Base-by-base conservation (phyloP, 2,113 vertebrate species). In the Muntiacus muntjak region DNA sequence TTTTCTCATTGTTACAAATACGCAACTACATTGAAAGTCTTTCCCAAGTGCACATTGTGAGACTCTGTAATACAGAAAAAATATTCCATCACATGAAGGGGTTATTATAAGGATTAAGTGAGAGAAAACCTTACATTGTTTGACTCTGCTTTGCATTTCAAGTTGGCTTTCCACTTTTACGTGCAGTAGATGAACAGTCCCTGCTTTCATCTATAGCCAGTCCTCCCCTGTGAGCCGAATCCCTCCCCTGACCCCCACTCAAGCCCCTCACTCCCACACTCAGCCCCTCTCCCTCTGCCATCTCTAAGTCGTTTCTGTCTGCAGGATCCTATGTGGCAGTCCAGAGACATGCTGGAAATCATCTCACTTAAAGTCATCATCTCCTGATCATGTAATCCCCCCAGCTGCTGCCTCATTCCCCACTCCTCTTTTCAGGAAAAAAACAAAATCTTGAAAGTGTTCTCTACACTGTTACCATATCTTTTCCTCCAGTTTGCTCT, bases 1-100 rank as follows among this genome's bases (percentile, higher is more conserved):
- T 78, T 91, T 83, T 90, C 94, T 93, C 43, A n/a, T n/a, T 78
- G 36, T 92, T 94, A 88, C 67, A 76, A 84, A 87, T 9, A 25
- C 3, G 62, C 12, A 87, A 60, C 50, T 47, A 40, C 54, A 50
- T 55, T 58, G 57, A n/a, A 71, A 55, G 67, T 57, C 78, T 85
- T 78, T 86, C 78, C 23, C 28, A 30, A n/a, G n/a, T 13, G 17
- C 6, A 43, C 23, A 16, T 0, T 21, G 12, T 82, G 28, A 83
- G 64, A 82, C 30, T 89, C 87, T 67, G 28, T 47, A 45, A 76
- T n/a, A 55, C 19, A n/a, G 54, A 91, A 71, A 54, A 57, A 19
- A 33, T 9, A 89, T 62, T 23, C 74, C 23, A 67, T 16, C 28
- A 47, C 54, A 25, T 6, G 45, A 21, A 74, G 54, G n/a, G 33